A percentile compares a stretch with the other conserved stretches of the same genome.
These are phyloP conservation scores for Arion vulgaris DNA, from an alignment of 1,140 invertebrate species.

Conservation along the genomic window DNA sequence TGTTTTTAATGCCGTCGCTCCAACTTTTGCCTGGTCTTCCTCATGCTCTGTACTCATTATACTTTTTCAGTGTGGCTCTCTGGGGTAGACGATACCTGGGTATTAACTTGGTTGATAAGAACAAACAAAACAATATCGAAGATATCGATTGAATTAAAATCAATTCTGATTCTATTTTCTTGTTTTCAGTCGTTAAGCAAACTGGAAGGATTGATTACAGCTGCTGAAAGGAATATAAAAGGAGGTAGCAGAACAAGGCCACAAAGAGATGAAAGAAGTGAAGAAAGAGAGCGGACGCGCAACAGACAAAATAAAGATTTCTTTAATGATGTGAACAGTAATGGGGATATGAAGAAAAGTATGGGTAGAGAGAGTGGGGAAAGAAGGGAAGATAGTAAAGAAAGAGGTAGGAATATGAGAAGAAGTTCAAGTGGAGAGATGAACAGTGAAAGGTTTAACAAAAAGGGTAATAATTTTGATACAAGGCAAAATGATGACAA, in stretches of 20 bases:
- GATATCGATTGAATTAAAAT: too few relatives aligned
- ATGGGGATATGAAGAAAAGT: not conserved
- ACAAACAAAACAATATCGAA: too few relatives aligned
- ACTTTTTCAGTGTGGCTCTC: too few relatives aligned
- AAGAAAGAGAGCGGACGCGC: conserved; percentile 48
- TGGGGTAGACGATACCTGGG: too few relatives aligned
- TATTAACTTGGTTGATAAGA: too few relatives aligned
- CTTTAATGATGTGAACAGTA: not conserved
- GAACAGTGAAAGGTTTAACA: not conserved
- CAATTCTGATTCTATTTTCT: conserved; percentile 48
- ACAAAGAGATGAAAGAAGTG: conserved; percentile 24
- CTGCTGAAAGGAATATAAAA: conserved; percentile 58
- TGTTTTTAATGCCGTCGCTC: too few relatives aligned
- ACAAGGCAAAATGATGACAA: not conserved
- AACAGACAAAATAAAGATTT: not conserved
- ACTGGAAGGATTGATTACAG: conserved; percentile 74
- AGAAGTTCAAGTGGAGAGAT: not conserved
- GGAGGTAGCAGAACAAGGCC: conserved; percentile 4
- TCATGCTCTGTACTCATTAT: too few relatives aligned
- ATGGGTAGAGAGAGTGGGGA: not conserved
- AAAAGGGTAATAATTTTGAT: not conserved
- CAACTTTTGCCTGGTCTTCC: too few relatives aligned
- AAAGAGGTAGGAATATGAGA: not conserved
- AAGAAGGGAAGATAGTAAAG: not conserved
- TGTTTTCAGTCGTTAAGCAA: conserved; percentile 75